Percentiles rank a stretch among this genome's conserved stretches.
phyloP scores from a whole-genome alignment of 1,140 invertebrate species.

The Trachymyrmex cornetzi region DNA sequence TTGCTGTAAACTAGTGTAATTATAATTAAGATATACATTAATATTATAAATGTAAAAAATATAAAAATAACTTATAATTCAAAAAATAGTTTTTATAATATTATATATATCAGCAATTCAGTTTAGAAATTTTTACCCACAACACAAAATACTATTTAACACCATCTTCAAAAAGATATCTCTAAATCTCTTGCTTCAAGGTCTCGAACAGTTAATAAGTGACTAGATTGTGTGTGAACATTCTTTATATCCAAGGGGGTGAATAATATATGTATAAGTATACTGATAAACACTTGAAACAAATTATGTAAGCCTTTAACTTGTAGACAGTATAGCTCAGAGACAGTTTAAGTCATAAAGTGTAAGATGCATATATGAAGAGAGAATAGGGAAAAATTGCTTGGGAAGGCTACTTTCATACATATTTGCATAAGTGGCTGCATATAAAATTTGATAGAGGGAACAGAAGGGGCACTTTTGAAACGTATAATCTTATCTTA shows the following conservation, averaged over 20 bases:
- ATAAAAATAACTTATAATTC: not conserved
- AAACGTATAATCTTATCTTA: conserved; percentile 68
- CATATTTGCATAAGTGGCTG: conserved; percentile 82
- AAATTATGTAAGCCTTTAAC: conserved; percentile 79
- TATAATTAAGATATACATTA: not conserved
- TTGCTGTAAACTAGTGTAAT: too few species aligned
- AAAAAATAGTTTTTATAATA: not conserved
- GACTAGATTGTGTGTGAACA: conserved; percentile 64
- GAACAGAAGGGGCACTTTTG: conserved; percentile 67
- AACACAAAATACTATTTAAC: conserved; percentile 35
- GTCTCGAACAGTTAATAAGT: conserved; percentile 81
- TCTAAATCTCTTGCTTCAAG: conserved; percentile 42
- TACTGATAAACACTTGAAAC: conserved; percentile 83
- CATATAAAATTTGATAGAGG: conserved; percentile 80
- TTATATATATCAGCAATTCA: not conserved
- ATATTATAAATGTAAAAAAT: not conserved
- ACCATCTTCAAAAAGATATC: not conserved
- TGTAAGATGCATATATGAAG: conserved; percentile 79
- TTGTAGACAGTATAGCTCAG: conserved; percentile 70
- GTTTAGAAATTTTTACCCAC: not conserved
- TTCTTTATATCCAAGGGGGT: conserved; percentile 76
- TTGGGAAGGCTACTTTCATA: conserved; percentile 82
- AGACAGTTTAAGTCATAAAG: conserved; percentile 76
- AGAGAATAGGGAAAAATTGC: conserved; percentile 83
- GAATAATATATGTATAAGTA: conserved; percentile 84